Percentiles rank a stretch among this genome's conserved stretches.
phyloP scores from a whole-genome alignment of 2,888 invertebrate species.

The Blomia tropicalis region DNA sequence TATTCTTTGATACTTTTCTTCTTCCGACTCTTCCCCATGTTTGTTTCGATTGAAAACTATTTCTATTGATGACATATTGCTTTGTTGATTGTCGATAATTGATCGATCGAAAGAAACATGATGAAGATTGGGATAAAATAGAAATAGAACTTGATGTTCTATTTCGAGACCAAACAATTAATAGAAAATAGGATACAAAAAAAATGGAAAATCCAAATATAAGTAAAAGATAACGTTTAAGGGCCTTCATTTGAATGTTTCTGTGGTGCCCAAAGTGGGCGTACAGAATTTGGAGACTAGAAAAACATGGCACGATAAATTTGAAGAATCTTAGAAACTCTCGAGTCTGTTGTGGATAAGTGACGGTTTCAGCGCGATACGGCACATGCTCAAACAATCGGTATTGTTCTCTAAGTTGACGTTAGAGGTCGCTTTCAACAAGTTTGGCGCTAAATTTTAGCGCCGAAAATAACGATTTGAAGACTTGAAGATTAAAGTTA shows the following conservation, averaged over 20 bases:
- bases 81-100: not conserved
- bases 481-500: too few species aligned
- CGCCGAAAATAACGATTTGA: too few species aligned
- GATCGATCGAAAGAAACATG: not conserved
- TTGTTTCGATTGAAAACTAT: not conserved
- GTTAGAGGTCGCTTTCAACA: too few species aligned
- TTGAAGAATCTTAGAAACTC: not conserved
- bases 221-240: not conserved
- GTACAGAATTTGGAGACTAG: not conserved
- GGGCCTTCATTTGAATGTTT: conserved; percentile 5
- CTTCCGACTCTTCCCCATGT: too few species aligned
- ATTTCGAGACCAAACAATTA: not conserved
- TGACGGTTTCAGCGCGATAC: too few species aligned
- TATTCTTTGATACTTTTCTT: not conserved
- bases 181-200: not conserved
- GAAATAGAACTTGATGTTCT: too few species aligned
- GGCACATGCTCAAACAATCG: too few species aligned
- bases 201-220: not conserved
- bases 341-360: too few species aligned
- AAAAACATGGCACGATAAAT: conserved; percentile 5
- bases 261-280: too few species aligned
- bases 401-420: too few species aligned
- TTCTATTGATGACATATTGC: not conserved
- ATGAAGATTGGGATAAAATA: not conserved
- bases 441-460: too few species aligned